phyloP scores from a whole-genome alignment of 2,888 invertebrate species.

The Sycophila texana region DNA sequence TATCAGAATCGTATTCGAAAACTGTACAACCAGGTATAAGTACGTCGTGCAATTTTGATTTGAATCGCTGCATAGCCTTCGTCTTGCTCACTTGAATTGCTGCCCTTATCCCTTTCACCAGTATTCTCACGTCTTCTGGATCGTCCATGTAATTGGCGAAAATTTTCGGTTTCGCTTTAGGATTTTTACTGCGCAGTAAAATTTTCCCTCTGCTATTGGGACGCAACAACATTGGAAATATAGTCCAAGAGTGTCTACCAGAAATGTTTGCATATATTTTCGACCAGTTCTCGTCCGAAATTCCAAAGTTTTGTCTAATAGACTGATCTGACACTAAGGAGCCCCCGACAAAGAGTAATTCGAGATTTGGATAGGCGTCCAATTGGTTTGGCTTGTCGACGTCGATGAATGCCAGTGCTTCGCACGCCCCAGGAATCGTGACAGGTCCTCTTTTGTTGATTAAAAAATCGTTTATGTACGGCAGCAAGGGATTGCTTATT shows the following conservation, averaged over 20 bases:
- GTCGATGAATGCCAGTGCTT: slow-evolving; percentile 82
- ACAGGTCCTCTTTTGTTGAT: slow-evolving; percentile 78
- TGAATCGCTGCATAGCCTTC: slow-evolving; percentile 78
- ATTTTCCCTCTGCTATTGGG: slow-evolving; percentile 81
- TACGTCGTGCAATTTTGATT: slow-evolving; percentile 77
- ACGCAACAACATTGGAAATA: slow-evolving; percentile 79
- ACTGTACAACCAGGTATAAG: slow-evolving; percentile 78
- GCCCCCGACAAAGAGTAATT: slow-evolving; percentile 82
- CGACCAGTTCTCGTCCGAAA: slow-evolving; percentile 79
- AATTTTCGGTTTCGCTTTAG: slow-evolving; percentile 80
- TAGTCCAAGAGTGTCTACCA: slow-evolving; percentile 72
- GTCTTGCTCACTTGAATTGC: slow-evolving; percentile 78
- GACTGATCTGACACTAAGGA: slow-evolving; percentile 78
- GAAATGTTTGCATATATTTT: slow-evolving; percentile 78
- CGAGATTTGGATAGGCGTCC: slow-evolving; percentile 83
- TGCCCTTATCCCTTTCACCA: slow-evolving; percentile 79
- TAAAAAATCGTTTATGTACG: slow-evolving; percentile 77
- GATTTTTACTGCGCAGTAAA: slow-evolving; percentile 79
- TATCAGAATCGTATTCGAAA: slow-evolving; percentile 77
- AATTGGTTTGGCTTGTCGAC: slow-evolving; percentile 78
- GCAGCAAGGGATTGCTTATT: slow-evolving; percentile 45
- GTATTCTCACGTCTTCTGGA: slow-evolving; percentile 78
- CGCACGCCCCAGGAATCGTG: slow-evolving; percentile 82
- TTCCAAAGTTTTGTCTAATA: slow-evolving; percentile 74
- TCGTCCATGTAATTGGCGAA: slow-evolving; percentile 83